Evolutionary conservation across 2,797 vertebrate species (phyloP).

Genomic region (Hydrophis major): DNA sequence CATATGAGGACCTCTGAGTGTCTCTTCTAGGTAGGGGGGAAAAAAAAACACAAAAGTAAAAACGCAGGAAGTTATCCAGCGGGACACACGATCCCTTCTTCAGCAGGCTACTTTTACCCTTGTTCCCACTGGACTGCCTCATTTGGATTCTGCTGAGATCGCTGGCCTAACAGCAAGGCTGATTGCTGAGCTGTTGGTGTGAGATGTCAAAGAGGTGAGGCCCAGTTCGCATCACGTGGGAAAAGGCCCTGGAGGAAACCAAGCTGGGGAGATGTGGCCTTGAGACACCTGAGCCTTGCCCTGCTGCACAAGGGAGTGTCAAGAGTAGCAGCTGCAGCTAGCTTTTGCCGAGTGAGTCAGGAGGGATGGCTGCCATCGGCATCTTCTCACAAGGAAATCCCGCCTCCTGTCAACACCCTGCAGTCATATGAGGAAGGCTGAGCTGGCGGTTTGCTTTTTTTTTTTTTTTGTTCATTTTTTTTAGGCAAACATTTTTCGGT

Average conservation of each 20-base stretch:
- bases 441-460: too few species aligned
- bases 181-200: neutral
- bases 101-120: neutral
- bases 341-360: neutral
- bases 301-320: neutral
- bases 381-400: neutral
- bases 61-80: too few species aligned
- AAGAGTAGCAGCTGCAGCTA: neutral
- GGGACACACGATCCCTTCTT: neutral
- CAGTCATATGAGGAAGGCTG: too few species aligned
- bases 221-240: neutral
- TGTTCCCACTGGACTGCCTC: neutral
- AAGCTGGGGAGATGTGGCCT: neutral
- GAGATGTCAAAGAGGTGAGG: slow-evolving; percentile 10
- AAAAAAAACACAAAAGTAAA: too few species aligned
- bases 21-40: neutral
- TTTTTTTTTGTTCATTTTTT: too few species aligned
- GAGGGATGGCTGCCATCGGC: neutral
- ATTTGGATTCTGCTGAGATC: slow-evolving; percentile 22
- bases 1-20: neutral
- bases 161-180: neutral
- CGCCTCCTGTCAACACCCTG: neutral
- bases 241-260: neutral
- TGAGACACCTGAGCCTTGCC: neutral
- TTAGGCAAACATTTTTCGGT: neutral